Evolutionary conservation across 2,797 vertebrate species (phyloP), one percentile per base, ranked within the genome.

Genomic region (Harpagifer antarcticus): DNA sequence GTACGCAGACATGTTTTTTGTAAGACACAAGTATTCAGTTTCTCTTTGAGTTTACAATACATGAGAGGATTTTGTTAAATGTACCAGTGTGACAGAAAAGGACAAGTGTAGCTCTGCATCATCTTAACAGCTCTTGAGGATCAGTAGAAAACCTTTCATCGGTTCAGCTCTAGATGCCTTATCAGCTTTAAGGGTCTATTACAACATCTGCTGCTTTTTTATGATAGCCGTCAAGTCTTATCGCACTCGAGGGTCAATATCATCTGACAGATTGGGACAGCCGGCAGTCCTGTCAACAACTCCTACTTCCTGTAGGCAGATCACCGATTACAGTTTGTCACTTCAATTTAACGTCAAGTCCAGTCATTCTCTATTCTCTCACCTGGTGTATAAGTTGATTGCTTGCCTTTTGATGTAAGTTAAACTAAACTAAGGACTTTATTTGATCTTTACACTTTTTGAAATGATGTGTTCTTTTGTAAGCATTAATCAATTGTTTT

Each of bases 111-210:
- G 11, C 23, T 64, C 14, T 6, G 9, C 43, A 17, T 58, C 58
- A 12, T 77, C 67, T 75, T 47, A 54, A 49, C 48, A 67, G 52
- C 63, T 82, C 19, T 43, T 56, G 43, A 73, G 6, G 52, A 72
- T 57, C 48, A 72, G 42, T 54, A 44, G 9, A 27, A 57, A 20
- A 60, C 19, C 42, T 67, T 55, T 74, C 63, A 66, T 64, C 10
- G 23, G 11, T 45, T 50, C 15, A 68, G 20, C 16, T 68, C 37
- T 53, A 52, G 50, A 78, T 37, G 13, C 19, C 76, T 86, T 90
- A 90, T 90, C 88, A 83, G 68, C 59, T 68, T 78, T 83, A 75
- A 87, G 74, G 61, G 84, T 77, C 79, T 66, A 67, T 84, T 72
- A 74, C 54, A 77, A 64, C 75, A 86, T 83, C 66, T 63, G 52